Conservation (phyloP, 2,797 vertebrate genomes). For the Glyptemys insculpta region DNA sequence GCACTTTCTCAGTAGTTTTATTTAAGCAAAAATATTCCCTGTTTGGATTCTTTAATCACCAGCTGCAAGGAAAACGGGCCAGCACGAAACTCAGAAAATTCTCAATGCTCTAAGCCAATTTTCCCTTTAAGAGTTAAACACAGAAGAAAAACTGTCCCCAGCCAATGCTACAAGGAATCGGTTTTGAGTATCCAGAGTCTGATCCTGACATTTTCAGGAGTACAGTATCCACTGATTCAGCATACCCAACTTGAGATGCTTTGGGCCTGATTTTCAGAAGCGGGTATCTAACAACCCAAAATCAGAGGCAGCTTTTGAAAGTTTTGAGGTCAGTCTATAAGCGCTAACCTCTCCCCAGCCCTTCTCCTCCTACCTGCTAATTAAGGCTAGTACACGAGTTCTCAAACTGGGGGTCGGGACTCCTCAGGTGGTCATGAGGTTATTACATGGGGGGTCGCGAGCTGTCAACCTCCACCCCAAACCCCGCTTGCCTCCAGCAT, state of each 20-base stretch:
- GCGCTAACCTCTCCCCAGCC: neutral
- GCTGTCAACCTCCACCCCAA: too few species aligned
- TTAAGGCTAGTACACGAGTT: neutral
- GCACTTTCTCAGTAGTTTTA: neutral
- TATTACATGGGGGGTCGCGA: too few species aligned
- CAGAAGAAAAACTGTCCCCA: neutral
- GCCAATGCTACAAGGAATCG: fast-evolving
- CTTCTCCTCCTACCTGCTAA: neutral
- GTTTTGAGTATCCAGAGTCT: neutral
- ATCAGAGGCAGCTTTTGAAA: fast-evolving
- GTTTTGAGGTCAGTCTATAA: neutral
- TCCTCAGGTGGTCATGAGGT: too few species aligned
- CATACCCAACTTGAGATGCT: fast-evolving
- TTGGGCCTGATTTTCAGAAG: neutral
- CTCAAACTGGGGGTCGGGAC: too few species aligned
- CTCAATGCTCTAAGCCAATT: neutral
- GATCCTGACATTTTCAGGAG: neutral
- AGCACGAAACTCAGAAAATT: neutral
- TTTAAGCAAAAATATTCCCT: constrained; percentile 37
- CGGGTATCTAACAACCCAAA: neutral
- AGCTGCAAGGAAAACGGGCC: constrained; percentile 29
- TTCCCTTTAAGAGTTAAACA: neutral
- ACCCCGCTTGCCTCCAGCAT: too few species aligned
- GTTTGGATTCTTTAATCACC: neutral
- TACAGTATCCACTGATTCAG: neutral